phyloP scores from a whole-genome alignment of 1,140 invertebrate species.

The Ctenoplectra terminalis region DNA sequence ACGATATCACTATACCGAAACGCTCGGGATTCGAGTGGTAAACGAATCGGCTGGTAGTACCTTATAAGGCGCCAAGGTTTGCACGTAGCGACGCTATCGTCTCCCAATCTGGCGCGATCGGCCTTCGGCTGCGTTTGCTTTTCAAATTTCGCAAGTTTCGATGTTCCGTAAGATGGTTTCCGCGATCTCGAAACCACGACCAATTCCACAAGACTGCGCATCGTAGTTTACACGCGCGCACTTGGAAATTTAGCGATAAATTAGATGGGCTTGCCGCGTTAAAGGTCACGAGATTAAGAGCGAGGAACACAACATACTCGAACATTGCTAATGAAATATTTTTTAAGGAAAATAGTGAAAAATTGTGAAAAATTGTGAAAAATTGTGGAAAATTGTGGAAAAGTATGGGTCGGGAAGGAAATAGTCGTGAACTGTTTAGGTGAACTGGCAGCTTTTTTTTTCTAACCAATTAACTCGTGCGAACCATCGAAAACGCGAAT shows the following conservation, averaged over 20 bases:
- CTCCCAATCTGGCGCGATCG: conserved; percentile 1
- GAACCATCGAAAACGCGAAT: not conserved
- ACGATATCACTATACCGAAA: too few relatives aligned
- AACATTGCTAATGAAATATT: too few relatives aligned
- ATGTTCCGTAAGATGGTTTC: not conserved
- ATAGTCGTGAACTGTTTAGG: too few relatives aligned
- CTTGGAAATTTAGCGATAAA: not conserved
- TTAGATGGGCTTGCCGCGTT: not conserved
- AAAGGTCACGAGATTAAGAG: too few relatives aligned
- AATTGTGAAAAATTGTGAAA: too few relatives aligned
- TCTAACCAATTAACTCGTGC: not conserved
- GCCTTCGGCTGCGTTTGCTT: not conserved
- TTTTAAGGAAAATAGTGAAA: too few relatives aligned
- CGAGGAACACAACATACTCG: too few relatives aligned
- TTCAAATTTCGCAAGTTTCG: conserved; percentile 10
- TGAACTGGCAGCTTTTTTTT: not conserved
- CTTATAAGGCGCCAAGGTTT: conserved; percentile 27
- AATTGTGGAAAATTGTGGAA: too few relatives aligned
- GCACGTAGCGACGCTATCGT: conserved; percentile 4
- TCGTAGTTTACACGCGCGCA: not conserved
- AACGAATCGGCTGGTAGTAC: not conserved
- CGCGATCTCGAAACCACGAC: not conserved
- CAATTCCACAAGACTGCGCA: not conserved
- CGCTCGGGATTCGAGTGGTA: not conserved
- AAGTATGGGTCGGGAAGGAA: too few relatives aligned